phyloP scores from a whole-genome alignment of 2,113 vertebrate genomes.

The Osmerus eperlanus region DNA sequence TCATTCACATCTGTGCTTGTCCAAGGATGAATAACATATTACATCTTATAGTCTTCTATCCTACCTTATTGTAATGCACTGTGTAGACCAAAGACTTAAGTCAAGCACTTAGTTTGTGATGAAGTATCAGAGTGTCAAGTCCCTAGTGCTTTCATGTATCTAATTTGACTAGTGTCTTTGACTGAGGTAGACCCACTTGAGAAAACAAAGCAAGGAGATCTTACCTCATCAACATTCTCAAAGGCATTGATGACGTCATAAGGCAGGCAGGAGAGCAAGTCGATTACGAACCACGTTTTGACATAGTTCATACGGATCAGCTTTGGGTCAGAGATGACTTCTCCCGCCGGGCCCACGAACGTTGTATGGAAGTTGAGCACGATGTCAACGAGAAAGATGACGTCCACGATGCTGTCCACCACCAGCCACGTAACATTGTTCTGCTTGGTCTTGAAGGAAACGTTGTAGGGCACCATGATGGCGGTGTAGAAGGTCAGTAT shows the following conservation, averaged over 20 bases:
- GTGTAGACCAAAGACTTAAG: too few species aligned
- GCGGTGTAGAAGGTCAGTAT: slow-evolving; percentile 97
- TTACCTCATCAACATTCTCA: slow-evolving; percentile 96
- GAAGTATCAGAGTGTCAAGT: too few species aligned
- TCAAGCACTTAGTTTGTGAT: too few species aligned
- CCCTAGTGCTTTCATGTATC: too few species aligned
- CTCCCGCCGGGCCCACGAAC: slow-evolving; percentile 93
- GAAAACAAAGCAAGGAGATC: background rate
- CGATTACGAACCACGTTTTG: slow-evolving; percentile 98
- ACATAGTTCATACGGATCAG: slow-evolving; percentile 98
- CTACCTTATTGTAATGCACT: too few species aligned
- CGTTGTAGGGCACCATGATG: slow-evolving; percentile 97
- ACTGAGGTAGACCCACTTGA: background rate
- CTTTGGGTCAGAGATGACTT: slow-evolving; percentile 95
- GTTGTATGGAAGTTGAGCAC: slow-evolving; percentile 98
- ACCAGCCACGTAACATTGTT: slow-evolving; percentile 98
- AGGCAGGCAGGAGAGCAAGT: slow-evolving; percentile 92
- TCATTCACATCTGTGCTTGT: too few species aligned
- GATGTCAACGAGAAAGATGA: slow-evolving; percentile 96
- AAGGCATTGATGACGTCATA: slow-evolving; percentile 99
- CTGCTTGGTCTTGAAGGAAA: slow-evolving; percentile 97
- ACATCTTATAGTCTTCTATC: too few species aligned
- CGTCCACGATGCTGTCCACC: slow-evolving; percentile 95
- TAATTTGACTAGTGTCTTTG: background rate
- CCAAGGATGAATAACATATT: too few species aligned